Conservation (phyloP, 2,797 vertebrate species). For the Silurus aristotelis region DNA sequence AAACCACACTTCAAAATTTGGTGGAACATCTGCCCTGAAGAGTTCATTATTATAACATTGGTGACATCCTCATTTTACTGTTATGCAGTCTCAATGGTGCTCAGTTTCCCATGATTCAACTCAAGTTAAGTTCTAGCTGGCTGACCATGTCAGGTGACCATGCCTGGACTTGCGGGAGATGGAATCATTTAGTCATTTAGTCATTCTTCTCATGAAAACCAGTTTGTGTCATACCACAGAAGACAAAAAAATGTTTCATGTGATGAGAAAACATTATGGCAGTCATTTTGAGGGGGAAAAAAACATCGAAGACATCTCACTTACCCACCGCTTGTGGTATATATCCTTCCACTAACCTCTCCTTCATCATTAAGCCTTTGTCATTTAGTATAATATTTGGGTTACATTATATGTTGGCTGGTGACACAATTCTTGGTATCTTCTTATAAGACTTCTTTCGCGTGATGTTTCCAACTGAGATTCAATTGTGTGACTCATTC, state of each 20-base stretch:
- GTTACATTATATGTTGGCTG: neutral
- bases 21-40: too few relatives aligned
- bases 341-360: neutral
- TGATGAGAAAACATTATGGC: neutral
- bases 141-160: neutral
- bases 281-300: neutral
- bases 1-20: too few relatives aligned
- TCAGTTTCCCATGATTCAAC: neutral
- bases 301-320: neutral
- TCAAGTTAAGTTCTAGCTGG: neutral
- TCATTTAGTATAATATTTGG: neutral
- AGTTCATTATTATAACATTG: too few relatives aligned
- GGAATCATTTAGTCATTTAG: conserved; percentile 4
- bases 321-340: neutral
- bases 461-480: conserved; percentile 20
- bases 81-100: neutral
- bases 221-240: conserved; percentile 14
- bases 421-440: conserved; percentile 20
- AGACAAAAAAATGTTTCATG: neutral
- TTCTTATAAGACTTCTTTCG: neutral
- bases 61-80: too few relatives aligned
- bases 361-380: neutral
- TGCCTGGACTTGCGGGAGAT: neutral
- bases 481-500: conserved; percentile 44
- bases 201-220: conserved; percentile 20